These are phyloP conservation scores for Gulo gulo DNA, from an alignment of 2,113 vertebrate genomes.

Conservation along the genomic window DNA sequence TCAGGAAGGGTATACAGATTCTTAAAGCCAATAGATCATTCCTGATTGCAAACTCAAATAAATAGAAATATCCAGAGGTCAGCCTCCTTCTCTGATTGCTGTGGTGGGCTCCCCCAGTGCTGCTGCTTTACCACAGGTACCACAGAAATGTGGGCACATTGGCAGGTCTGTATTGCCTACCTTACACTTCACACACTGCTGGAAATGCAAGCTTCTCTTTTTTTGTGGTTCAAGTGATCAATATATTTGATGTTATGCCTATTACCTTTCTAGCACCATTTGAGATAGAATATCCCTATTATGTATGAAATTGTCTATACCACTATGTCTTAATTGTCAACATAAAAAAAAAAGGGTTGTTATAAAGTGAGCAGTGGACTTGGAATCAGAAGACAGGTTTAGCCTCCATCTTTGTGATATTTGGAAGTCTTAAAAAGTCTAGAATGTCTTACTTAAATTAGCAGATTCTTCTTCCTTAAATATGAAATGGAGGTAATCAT, in stretches of 20 bases:
- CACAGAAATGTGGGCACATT: background rate
- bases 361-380: background rate
- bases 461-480: background rate
- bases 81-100: background rate
- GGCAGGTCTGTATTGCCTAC: background rate
- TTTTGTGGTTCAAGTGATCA: slow-evolving; percentile 19
- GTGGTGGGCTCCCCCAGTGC: accelerated
- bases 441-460: background rate
- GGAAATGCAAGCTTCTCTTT: background rate
- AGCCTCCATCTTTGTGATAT: accelerated
- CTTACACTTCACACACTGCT: background rate
- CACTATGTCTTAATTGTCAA: background rate
- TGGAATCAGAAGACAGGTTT: background rate
- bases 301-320: background rate
- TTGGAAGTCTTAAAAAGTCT: background rate
- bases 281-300: background rate
- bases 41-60: background rate
- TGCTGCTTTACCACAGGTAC: accelerated
- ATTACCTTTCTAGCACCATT: background rate
- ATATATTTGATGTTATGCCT: slow-evolving; percentile 1
- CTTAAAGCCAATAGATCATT: background rate
- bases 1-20: background rate
- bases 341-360: background rate
- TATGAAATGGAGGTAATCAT: background rate
- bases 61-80: background rate